phyloP scores from a whole-genome alignment of 2,113 vertebrate species.

The Clarias magur region DNA sequence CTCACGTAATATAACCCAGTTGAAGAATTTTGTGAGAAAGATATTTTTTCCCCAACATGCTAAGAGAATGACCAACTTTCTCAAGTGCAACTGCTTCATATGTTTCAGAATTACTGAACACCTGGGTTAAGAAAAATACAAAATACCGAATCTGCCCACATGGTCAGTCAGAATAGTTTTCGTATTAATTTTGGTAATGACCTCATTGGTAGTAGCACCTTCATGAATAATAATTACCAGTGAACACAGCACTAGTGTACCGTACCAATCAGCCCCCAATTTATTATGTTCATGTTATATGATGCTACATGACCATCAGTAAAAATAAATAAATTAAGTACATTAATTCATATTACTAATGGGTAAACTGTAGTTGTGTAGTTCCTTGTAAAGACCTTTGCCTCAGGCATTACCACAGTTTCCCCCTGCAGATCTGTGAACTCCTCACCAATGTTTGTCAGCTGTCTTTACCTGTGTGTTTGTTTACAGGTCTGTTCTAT shows the following conservation, averaged over 20 bases:
- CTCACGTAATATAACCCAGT: no score
- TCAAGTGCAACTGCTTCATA: no score
- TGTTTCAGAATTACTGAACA: neutral
- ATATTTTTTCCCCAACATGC: no score
- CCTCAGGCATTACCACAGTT: neutral
- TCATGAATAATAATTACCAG: slow-evolving; percentile 13
- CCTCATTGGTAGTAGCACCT: slow-evolving; percentile 42
- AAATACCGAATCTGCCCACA: neutral
- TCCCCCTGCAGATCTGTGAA: neutral
- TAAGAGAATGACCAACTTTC: no score
- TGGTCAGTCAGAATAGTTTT: neutral
- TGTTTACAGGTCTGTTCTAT: slow-evolving; percentile 65
- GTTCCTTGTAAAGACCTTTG: neutral
- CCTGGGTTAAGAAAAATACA: neutral
- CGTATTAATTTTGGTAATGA: slow-evolving; percentile 14
- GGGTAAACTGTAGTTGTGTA: neutral
- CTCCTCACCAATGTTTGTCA: slow-evolving; percentile 35
- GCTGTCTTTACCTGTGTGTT: slow-evolving; percentile 59
- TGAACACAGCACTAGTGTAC: slow-evolving; percentile 23
- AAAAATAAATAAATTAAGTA: neutral
- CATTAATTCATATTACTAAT: neutral
- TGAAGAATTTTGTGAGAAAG: no score
- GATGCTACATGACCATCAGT: neutral
- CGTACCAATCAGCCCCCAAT: neutral
- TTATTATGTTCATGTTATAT: neutral